Base-by-base conservation (phyloP, 2,888 invertebrate genomes). In the Conomelus anceps region DNA sequence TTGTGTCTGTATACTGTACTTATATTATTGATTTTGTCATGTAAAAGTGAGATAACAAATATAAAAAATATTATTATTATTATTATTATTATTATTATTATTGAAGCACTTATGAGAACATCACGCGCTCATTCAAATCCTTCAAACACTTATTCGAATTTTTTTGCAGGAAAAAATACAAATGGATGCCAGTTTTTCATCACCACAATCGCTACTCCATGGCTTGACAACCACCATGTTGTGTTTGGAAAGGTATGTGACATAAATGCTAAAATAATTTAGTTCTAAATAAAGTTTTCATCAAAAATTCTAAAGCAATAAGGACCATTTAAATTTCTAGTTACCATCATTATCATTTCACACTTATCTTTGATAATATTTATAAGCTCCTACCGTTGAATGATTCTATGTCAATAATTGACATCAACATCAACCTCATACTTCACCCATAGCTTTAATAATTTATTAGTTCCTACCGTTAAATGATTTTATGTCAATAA, bases 121-220 rank as follows among this genome's bases (percentile, higher is more conserved):
- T n/a, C 3, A 63, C 63, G 7, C 13, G 11, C 11, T 34, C 34
- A 0, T 22, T 63, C 63, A 34, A 17, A 9, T 34, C 13, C 9
- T 34, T 63, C n/a, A 63, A n/a, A 6, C 97, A 95, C 95, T 93
- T 93, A 94, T 92, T 89, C 41, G 23, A 23, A 41, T 90, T 24
- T 90, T 90, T 23, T 88, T 89, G 26, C 89, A 92, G 92, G 92
- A 3, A 91, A 91, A 24, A 97, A 99, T 93, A 99, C 99, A 29
- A 99, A 99, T 93, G 99, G 99, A 26, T 99, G 98, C 0, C 99
- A 99, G 93, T 99, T 99, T 95, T 99, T 99, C 93, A 98, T 99
- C 92, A 99, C 99, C 23, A 96, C 97, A 3, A 96, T 96, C 91
- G 95, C 96, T 92, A 98, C 98, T 0, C 94, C 96, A n/a, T 97